phyloP scores from a whole-genome alignment of 1,140 invertebrate genomes.

The Drosophila azteca region DNA sequence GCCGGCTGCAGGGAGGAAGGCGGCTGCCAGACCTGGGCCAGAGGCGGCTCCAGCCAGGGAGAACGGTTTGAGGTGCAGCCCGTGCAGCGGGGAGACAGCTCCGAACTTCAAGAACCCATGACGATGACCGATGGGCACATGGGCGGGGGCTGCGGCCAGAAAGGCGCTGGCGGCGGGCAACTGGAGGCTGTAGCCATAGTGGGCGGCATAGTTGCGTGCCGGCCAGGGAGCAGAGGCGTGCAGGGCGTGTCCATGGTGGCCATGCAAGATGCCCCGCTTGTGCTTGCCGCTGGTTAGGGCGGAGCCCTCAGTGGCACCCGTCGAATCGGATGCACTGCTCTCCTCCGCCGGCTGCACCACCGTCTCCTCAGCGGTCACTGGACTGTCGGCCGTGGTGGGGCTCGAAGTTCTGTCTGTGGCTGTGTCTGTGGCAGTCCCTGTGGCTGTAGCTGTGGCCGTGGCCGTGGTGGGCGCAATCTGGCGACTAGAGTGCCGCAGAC shows the following conservation, averaged over 20 bases:
- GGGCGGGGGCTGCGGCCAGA: constrained; percentile 28
- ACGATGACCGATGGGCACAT: constrained; percentile 30
- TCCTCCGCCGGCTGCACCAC: constrained; percentile 4
- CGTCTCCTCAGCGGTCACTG: constrained; percentile 10
- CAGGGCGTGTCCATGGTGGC: constrained; percentile 12
- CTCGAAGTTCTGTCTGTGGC: neutral
- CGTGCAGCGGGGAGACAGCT: constrained; percentile 19
- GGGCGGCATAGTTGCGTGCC: constrained; percentile 67
- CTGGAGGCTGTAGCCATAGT: constrained; percentile 75
- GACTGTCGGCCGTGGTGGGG: neutral
- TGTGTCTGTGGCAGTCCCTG: constrained; percentile 22
- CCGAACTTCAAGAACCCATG: constrained; percentile 61
- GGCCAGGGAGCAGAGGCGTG: constrained; percentile 54
- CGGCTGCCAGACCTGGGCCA: constrained; percentile 12
- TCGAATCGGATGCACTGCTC: neutral
- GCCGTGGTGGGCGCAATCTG: constrained; percentile 41
- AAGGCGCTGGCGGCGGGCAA: constrained; percentile 63
- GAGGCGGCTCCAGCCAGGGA: neutral
- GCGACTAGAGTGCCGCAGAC: constrained; percentile 43
- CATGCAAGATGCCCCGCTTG: constrained; percentile 72
- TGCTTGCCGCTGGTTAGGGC: constrained; percentile 55
- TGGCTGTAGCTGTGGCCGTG: too few species aligned
- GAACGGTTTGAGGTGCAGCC: constrained; percentile 47
- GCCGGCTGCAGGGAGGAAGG: constrained; percentile 26
- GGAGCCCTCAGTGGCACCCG: too few species aligned